Evolutionary conservation across 2,888 invertebrate species (phyloP).

Genomic region (Tenthredo notha): DNA sequence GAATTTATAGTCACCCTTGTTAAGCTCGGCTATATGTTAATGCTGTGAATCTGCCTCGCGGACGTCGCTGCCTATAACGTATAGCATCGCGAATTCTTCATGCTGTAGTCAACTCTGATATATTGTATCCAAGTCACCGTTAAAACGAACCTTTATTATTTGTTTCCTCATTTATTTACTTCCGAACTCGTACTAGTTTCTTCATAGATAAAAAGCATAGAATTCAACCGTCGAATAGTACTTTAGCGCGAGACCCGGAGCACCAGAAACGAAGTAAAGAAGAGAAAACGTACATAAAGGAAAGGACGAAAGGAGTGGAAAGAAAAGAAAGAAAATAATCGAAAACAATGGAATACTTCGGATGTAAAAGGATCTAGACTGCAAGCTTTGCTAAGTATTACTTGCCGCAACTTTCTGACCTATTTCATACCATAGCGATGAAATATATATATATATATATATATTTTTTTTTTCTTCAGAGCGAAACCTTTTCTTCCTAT

Average conservation of each 20-base stretch:
- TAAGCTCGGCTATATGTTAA: conserved; percentile 72
- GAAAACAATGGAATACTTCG: conserved; percentile 19
- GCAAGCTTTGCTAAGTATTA: conserved; percentile 37
- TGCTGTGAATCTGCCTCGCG: conserved; percentile 67
- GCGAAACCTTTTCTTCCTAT: neutral
- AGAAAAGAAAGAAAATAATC: neutral
- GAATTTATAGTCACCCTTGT: conserved; percentile 63
- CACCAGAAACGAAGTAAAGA: neutral
- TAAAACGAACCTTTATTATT: neutral
- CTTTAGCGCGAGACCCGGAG: neutral
- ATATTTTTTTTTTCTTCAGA: neutral
- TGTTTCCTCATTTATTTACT: neutral
- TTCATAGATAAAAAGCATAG: neutral
- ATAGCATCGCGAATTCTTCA: conserved; percentile 20
- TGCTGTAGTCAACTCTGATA: conserved; percentile 9
- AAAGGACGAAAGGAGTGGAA: neutral
- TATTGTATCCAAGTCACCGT: neutral
- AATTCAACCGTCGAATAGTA: conserved; percentile 7
- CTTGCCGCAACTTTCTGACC: conserved; percentile 26
- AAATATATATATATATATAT: no score
- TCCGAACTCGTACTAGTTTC: neutral
- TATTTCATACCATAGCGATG: neutral
- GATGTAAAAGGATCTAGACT: neutral
- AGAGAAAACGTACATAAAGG: neutral
- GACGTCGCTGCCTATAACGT: conserved; percentile 52